These are phyloP conservation scores for Pionites leucogaster DNA, from an alignment of 2,113 vertebrate genomes.

Conservation along the genomic window DNA sequence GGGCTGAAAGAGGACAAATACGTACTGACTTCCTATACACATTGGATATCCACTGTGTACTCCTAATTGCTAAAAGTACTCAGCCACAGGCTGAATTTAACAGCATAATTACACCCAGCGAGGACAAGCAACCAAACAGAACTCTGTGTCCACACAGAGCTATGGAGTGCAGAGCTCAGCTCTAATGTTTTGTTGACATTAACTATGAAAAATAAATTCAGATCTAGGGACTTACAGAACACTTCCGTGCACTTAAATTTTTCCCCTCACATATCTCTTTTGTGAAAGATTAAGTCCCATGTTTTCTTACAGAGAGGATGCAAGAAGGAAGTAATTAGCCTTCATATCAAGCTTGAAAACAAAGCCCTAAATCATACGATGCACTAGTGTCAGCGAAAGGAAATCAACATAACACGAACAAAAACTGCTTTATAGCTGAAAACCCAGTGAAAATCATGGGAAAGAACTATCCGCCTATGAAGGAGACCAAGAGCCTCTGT, in stretches of 20 bases:
- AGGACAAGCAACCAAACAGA: neutral
- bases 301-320: constrained; percentile 9
- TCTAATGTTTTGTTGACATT: neutral
- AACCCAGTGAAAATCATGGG: neutral
- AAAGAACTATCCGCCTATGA: neutral
- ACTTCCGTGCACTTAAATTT: neutral
- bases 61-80: neutral
- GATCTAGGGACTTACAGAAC: neutral
- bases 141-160: neutral
- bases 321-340: constrained; percentile 46
- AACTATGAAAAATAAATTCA: neutral
- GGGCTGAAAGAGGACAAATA: neutral
- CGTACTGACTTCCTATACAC: neutral
- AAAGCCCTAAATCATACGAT: constrained; percentile 38
- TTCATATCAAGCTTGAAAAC: constrained; percentile 45
- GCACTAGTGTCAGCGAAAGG: constrained; percentile 17
- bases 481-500: neutral
- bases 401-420: neutral
- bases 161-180: neutral
- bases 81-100: neutral
- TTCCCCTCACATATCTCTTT: neutral
- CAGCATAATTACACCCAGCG: neutral
- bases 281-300: neutral
- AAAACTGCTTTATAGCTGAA: neutral
- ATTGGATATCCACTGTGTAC: neutral